Evolutionary conservation across 2,797 vertebrate genomes (phyloP).

Genomic region (Otus scops): DNA sequence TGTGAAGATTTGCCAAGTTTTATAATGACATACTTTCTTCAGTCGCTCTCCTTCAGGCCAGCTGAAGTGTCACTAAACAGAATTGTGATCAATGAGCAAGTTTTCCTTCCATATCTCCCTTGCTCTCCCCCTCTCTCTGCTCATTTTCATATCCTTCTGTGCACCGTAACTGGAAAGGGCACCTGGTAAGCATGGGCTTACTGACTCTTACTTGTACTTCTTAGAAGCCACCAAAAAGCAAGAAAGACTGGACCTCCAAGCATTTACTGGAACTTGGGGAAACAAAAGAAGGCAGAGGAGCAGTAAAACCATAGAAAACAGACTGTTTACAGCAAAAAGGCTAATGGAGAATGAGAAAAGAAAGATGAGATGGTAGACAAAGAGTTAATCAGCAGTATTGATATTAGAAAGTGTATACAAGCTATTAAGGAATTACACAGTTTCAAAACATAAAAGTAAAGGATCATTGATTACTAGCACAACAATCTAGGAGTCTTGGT

Average conservation of each 20-base stretch:
- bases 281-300: not conserved
- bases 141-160: not conserved
- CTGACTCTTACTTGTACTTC: not conserved
- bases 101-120: not conserved
- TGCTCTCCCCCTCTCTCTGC: not conserved
- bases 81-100: not conserved
- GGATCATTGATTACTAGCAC: not conserved
- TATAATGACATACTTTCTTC: not conserved
- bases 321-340: not conserved
- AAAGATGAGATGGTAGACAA: not conserved
- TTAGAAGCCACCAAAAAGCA: not conserved
- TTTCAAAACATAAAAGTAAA: not conserved
- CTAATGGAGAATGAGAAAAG: not conserved
- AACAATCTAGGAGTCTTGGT: not conserved
- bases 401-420: not conserved
- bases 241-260: not conserved
- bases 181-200: not conserved
- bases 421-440: not conserved
- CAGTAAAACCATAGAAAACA: not conserved
- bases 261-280: not conserved
- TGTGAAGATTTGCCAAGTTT: not conserved
- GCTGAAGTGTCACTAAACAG: not conserved
- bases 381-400: not conserved
- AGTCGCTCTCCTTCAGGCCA: not conserved
- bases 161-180: not conserved